A percentile compares a stretch with the other conserved stretches of the same genome.
These are phyloP conservation scores for Acropora yongei DNA, from an alignment of 64 coral and sea anemone species.

Conservation along the genomic window DNA sequence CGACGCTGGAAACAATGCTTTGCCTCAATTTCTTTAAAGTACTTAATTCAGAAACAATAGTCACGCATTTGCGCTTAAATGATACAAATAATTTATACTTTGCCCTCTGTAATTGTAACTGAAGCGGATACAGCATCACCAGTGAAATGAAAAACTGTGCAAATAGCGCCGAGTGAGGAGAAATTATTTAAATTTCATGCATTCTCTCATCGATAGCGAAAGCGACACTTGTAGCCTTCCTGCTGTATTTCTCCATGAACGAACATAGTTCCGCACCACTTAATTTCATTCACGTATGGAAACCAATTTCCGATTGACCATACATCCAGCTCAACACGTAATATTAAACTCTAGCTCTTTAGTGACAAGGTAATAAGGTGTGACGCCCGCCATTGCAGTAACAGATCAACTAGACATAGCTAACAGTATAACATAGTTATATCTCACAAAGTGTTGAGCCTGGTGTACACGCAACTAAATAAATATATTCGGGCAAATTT, in stretches of 20 bases:
- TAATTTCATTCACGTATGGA: neutral
- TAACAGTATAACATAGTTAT: neutral
- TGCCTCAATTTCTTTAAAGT: neutral
- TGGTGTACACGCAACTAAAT: neutral
- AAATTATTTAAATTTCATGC: neutral
- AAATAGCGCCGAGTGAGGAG: neutral
- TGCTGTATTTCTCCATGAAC: neutral
- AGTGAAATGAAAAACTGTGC: neutral
- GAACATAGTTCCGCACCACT: neutral
- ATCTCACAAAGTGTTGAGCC: neutral
- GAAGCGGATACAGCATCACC: neutral
- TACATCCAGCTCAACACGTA: neutral
- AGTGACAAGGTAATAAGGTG: neutral
- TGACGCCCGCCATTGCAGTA: neutral
- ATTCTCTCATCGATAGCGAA: conserved; percentile 31
- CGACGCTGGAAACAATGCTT: neutral
- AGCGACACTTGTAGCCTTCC: neutral
- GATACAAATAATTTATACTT: conserved; percentile 6
- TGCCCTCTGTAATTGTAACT: neutral
- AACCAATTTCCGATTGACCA: neutral
- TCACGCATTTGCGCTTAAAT: neutral
- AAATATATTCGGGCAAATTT: conserved; percentile 14
- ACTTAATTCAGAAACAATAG: neutral
- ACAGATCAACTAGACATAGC: neutral
- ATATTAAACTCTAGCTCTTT: too few species aligned